These are phyloP conservation scores for Oceanites oceanicus DNA, from an alignment of 2,113 vertebrate species.

Conservation along the genomic window DNA sequence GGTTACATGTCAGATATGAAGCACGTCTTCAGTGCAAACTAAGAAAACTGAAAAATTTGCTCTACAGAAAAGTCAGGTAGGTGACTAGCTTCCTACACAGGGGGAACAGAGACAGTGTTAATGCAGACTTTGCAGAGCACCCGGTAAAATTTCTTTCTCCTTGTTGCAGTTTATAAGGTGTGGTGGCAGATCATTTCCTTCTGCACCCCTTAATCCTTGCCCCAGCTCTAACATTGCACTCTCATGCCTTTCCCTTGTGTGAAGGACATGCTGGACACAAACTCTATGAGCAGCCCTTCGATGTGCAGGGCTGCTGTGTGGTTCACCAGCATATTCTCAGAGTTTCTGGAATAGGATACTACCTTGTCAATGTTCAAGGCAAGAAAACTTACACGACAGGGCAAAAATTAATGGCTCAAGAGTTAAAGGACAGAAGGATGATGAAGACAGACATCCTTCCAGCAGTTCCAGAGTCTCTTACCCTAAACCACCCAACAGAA, in stretches of 20 bases:
- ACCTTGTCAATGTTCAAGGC: background rate
- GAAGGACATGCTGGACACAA: background rate
- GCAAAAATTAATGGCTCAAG: background rate
- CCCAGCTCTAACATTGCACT: background rate
- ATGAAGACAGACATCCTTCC: background rate
- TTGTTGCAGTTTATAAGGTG: background rate
- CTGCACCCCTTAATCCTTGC: background rate
- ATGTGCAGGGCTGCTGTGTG: background rate
- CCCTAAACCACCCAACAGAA: background rate
- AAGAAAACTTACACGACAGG: background rate
- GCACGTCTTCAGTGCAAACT: background rate
- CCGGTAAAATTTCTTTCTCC: background rate
- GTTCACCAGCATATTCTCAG: background rate
- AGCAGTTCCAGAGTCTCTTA: background rate
- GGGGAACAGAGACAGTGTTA: background rate
- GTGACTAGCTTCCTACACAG: background rate
- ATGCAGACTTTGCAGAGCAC: background rate
- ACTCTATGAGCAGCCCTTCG: background rate
- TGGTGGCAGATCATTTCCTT: background rate
- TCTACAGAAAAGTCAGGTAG: background rate
- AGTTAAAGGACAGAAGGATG: background rate
- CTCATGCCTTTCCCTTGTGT: background rate
- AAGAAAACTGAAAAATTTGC: background rate
- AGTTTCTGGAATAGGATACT: background rate
- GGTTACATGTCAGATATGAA: background rate